Evolutionary conservation across 2,113 vertebrate species (phyloP).

Genomic region (Ptilonorhynchus violaceus): DNA sequence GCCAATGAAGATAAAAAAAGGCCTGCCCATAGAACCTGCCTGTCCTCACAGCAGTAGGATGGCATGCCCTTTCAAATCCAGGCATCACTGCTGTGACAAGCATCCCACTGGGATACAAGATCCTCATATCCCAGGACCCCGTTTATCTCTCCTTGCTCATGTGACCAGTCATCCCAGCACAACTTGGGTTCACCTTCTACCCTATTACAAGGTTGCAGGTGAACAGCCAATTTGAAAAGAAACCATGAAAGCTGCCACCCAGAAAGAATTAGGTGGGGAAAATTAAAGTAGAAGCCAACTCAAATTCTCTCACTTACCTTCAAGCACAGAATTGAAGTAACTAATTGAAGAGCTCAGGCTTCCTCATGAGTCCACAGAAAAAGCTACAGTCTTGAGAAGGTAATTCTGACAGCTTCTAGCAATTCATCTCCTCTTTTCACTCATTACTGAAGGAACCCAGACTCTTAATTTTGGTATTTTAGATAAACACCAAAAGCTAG

Average conservation of each 20-base stretch:
- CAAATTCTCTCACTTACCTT: conserved; percentile 17
- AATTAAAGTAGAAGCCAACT: not conserved
- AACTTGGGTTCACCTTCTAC: not conserved
- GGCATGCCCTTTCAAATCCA: not conserved
- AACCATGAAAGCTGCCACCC: not conserved
- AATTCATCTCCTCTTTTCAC: not conserved
- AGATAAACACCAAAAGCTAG: not conserved
- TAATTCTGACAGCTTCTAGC: not conserved
- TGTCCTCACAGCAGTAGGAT: not conserved
- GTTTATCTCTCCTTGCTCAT: not conserved
- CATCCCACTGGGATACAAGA: not conserved
- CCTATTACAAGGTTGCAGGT: not conserved
- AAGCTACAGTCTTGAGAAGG: not conserved
- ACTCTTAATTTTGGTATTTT: not conserved
- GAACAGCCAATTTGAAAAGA: not conserved
- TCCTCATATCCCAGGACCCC: not conserved
- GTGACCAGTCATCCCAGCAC: not conserved
- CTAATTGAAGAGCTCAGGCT: not conserved
- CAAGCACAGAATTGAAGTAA: not conserved
- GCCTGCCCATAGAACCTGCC: not conserved
- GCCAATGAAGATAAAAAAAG: not conserved
- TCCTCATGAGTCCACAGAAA: not conserved
- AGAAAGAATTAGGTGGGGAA: not conserved
- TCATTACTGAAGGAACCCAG: not conserved
- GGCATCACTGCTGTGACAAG: not conserved